Evolutionary conservation across 2,113 vertebrate species (phyloP), one percentile per base, ranked within the genome.

Genomic region (Lepisosteus osseus): DNA sequence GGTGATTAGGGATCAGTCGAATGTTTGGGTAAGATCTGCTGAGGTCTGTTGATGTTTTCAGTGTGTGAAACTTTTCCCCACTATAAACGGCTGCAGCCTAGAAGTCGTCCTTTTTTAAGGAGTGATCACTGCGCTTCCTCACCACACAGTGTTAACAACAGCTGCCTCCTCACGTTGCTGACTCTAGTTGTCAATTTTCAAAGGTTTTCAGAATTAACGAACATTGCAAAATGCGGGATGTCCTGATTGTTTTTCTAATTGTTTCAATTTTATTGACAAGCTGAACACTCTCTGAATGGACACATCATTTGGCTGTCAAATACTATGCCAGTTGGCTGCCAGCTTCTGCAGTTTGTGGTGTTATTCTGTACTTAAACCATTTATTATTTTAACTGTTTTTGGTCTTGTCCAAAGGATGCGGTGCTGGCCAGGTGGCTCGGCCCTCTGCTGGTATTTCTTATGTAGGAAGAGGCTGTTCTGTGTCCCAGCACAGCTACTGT

Each of bases 181-280:
- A 71, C 69, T 43, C 67, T 77, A 75, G 77, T 72, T 68, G 74
- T 78, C 77, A 77, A 17, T 63, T 45, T 43, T 45, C 29, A 15
- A 29, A 61, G 64, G 79, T 76, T 72, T 74, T 68, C 64, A 41
- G 71, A 56, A 77, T 78, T 76, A 76, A 76, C 73, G 71, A 63
- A 65, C 79, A 72, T 61, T 3, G 44, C 54, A 42, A 74, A 61
- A 72, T 59, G 64, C 64, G 54, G 59, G 47, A 62, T 41, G 47
- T 54, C 45, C 67, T 64, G 45, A 61, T 43, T 70, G 69, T 68
- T 67, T 61, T n/a, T 70, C 70, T 62, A 70, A 69, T 81, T 65
- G 45, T 65, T 79, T 45, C 55, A 70, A 68, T 72, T 44, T 68
- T 63, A 15, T 74, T 72, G 72, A 73, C 66, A 74, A 55, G 54